Percentiles rank a stretch among this genome's conserved stretches.
phyloP scores from a whole-genome alignment of 2,113 vertebrate species.

The Apeltes quadracus region DNA sequence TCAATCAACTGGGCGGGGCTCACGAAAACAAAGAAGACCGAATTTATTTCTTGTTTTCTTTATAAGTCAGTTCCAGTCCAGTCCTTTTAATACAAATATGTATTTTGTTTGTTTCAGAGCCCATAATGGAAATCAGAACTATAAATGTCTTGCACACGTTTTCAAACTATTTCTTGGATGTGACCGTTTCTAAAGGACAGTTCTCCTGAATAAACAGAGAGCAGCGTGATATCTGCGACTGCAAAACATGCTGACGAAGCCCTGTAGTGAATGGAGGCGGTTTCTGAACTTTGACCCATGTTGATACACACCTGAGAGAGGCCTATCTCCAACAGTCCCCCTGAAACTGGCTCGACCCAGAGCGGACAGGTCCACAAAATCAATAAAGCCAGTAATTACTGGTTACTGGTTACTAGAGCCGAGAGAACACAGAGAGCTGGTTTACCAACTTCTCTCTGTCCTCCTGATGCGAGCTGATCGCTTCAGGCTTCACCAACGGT shows the following conservation, averaged over 20 bases:
- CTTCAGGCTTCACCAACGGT: neutral
- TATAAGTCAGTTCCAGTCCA: too few relatives aligned
- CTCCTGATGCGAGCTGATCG: neutral
- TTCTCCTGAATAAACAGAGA: neutral
- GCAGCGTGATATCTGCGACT: neutral
- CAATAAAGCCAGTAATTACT: too few relatives aligned
- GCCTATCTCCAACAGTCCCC: slow-evolving; percentile 40
- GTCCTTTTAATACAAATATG: neutral
- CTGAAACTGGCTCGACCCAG: slow-evolving; percentile 72
- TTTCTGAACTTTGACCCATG: slow-evolving; percentile 69
- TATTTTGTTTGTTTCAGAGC: neutral
- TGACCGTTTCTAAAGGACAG: neutral
- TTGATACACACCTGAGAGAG: slow-evolving; percentile 58
- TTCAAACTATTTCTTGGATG: neutral
- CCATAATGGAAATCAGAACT: neutral
- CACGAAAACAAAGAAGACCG: too few relatives aligned
- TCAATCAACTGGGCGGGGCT: too few relatives aligned
- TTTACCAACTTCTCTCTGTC: too few relatives aligned
- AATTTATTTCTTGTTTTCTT: too few relatives aligned
- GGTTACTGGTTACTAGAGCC: too few relatives aligned
- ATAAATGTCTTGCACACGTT: neutral
- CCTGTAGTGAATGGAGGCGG: slow-evolving; percentile 13
- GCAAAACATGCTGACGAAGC: slow-evolving; percentile 20
- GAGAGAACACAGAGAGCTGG: too few relatives aligned
- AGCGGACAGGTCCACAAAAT: slow-evolving; percentile 24